Conservation (phyloP, 2,888 invertebrate species). For the Teinopalpus imperialis region DNA sequence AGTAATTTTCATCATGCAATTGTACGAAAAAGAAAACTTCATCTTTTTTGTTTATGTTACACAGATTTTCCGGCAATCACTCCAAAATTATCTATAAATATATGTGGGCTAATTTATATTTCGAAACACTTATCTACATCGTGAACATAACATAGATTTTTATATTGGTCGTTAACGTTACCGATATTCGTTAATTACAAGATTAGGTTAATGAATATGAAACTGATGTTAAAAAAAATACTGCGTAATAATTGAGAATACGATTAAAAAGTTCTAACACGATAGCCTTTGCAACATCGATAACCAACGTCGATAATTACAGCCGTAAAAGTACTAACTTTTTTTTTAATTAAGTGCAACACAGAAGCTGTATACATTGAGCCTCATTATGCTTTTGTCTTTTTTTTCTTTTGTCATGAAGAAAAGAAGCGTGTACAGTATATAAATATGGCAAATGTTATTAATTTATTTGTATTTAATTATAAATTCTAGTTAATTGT, state of each 20-base stretch:
- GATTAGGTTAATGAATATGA: slow-evolving; percentile 27
- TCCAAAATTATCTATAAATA: no score
- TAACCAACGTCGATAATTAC: slow-evolving; percentile 33
- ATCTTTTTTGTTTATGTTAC: no score
- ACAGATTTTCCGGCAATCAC: no score
- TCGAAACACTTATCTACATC: neutral
- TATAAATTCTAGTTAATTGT: no score
- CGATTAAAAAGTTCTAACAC: slow-evolving; percentile 50
- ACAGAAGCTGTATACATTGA: slow-evolving; percentile 18
- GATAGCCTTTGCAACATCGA: slow-evolving; percentile 53
- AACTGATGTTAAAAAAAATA: slow-evolving; percentile 28
- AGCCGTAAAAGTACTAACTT: slow-evolving; percentile 26
- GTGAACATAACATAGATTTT: neutral
- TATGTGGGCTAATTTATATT: no score
- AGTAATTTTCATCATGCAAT: no score
- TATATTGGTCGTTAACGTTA: neutral
- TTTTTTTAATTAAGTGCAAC: slow-evolving; percentile 27
- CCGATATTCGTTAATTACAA: slow-evolving; percentile 8
- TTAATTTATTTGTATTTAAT: no score
- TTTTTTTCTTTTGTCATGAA: slow-evolving; percentile 25
- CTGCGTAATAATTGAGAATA: slow-evolving; percentile 32
- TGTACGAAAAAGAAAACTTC: no score
- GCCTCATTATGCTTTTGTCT: slow-evolving; percentile 24
- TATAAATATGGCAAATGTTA: neutral
- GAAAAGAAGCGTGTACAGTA: slow-evolving; percentile 16